A percentile compares a stretch with the other conserved stretches of the same genome.
These are phyloP conservation scores for Aegithalos caudatus DNA, from an alignment of 2,113 vertebrate species.

Conservation along the genomic window DNA sequence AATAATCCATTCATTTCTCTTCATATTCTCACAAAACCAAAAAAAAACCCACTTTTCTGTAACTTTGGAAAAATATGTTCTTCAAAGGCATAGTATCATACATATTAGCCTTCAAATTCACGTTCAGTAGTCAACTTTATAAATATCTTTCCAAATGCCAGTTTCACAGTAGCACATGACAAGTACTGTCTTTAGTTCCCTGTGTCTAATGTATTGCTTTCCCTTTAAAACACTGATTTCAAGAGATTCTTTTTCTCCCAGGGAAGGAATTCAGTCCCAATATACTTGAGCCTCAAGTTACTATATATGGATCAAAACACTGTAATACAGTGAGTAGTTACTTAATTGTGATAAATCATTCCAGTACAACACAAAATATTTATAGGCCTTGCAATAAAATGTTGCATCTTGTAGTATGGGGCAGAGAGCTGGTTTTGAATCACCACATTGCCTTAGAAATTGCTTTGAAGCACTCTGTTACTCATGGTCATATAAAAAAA, in stretches of 20 bases:
- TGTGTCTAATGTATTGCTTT: background rate
- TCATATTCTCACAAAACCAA: background rate
- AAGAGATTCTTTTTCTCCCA: background rate
- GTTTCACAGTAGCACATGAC: background rate
- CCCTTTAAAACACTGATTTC: background rate
- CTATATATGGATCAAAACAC: slow-evolving; percentile 1
- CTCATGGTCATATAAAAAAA: background rate
- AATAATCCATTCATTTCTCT: background rate
- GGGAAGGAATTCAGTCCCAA: background rate
- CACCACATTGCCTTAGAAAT: background rate
- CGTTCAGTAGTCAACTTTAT: background rate
- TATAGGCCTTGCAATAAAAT: background rate
- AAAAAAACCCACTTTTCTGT: background rate
- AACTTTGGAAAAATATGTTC: background rate
- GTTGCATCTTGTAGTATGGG: background rate
- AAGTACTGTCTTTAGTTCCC: background rate
- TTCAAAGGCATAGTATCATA: background rate
- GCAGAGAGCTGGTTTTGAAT: background rate
- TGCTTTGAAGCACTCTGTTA: background rate
- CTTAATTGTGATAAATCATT: background rate
- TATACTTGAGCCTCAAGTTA: background rate
- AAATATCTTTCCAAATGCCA: background rate
- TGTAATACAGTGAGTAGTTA: background rate
- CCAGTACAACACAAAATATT: background rate
- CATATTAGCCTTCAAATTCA: background rate